phyloP scores from a whole-genome alignment of 2,888 invertebrate species.

The Sinopyrophorus schimmeli region DNA sequence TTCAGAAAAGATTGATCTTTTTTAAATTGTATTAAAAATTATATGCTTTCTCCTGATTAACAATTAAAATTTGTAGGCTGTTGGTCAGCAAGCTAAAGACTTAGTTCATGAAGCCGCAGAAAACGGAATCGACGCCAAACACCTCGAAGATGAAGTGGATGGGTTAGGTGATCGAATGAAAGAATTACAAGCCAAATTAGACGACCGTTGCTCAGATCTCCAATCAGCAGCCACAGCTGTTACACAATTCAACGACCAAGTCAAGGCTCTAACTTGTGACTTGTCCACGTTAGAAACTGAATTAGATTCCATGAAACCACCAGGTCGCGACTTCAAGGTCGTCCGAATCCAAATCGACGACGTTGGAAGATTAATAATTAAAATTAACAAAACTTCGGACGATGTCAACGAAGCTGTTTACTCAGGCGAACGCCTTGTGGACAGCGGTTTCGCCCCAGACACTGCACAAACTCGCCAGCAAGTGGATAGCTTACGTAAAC shows the following conservation, averaged over 20 bases:
- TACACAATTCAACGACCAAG: slow-evolving; percentile 85
- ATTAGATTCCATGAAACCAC: slow-evolving; percentile 81
- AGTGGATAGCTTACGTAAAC: slow-evolving; percentile 77
- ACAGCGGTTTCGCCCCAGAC: slow-evolving; percentile 84
- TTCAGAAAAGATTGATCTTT: too few species aligned
- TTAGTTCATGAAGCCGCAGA: slow-evolving; percentile 76
- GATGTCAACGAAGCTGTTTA: slow-evolving; percentile 69
- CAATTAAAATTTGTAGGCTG: slow-evolving; percentile 22
- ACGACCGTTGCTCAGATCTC: slow-evolving; percentile 76
- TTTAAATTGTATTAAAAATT: not conserved
- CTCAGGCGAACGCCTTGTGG: slow-evolving; percentile 76
- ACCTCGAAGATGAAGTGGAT: slow-evolving; percentile 78
- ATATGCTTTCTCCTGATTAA: not conserved
- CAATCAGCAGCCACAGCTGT: slow-evolving; percentile 87
- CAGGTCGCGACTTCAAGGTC: slow-evolving; percentile 84
- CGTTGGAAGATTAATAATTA: slow-evolving; percentile 66
- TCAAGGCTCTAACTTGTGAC: slow-evolving; percentile 77
- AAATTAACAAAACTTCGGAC: slow-evolving; percentile 68
- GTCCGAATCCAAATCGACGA: slow-evolving; percentile 85
- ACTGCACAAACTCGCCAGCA: slow-evolving; percentile 81
- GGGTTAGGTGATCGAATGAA: slow-evolving; percentile 75
- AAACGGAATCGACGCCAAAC: slow-evolving; percentile 75
- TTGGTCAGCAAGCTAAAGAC: slow-evolving; percentile 66
- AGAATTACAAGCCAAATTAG: slow-evolving; percentile 75
- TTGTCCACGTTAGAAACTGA: slow-evolving; percentile 80